Conservation (phyloP, 1,140 invertebrate species). For the Atta cephalotes region DNA sequence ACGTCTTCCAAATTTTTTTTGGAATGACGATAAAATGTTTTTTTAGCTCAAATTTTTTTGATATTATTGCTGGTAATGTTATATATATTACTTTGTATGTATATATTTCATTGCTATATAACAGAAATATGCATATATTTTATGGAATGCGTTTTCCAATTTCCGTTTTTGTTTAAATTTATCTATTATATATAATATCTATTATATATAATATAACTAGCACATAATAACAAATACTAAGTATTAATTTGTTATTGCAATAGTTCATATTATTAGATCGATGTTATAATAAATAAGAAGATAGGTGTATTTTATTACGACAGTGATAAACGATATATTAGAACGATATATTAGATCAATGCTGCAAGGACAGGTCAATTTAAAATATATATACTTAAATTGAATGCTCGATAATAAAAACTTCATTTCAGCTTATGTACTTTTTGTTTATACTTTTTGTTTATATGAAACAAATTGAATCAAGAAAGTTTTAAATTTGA, state of each 20-base stretch:
- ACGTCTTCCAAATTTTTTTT: constrained; percentile 4
- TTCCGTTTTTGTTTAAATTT: not conserved
- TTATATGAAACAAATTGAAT: not conserved
- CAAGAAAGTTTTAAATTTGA: not conserved
- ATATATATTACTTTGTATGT: not conserved
- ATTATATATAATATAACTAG: not conserved
- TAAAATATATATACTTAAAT: constrained; percentile 21
- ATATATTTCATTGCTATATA: not conserved
- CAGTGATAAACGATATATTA: constrained; percentile 1
- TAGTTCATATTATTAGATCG: constrained; percentile 25
- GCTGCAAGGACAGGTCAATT: constrained; percentile 36
- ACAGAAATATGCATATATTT: not conserved
- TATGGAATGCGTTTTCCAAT: not conserved
- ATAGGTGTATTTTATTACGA: not conserved
- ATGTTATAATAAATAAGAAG: not conserved
- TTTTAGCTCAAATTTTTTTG: not conserved
- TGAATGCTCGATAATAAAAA: not conserved
- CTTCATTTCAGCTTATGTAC: too few relatives aligned
- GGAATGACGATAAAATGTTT: not conserved
- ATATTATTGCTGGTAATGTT: not conserved
- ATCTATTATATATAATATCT: not conserved
- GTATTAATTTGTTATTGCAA: not conserved
- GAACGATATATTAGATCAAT: constrained; percentile 27
- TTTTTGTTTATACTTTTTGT: too few relatives aligned
- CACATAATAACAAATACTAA: too few relatives aligned